These are phyloP conservation scores for Molanna angustata DNA, from an alignment of 2,888 invertebrate genomes.

Conservation along the genomic window DNA sequence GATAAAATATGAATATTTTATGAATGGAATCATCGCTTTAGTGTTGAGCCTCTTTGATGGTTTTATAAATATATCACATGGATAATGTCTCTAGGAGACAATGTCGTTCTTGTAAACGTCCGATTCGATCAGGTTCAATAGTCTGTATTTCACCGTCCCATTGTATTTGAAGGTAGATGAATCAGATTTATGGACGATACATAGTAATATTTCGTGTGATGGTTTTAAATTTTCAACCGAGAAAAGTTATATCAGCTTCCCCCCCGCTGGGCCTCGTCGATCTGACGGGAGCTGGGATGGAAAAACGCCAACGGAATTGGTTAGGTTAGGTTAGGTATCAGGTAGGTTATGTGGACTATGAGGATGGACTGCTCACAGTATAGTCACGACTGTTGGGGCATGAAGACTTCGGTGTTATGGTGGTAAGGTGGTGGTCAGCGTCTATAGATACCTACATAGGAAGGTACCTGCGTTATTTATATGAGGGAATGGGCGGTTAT, in stretches of 20 bases:
- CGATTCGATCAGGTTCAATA: slow-evolving; percentile 1
- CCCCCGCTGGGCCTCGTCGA: slow-evolving; percentile 21
- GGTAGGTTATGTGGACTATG: no score
- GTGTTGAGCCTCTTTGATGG: no score
- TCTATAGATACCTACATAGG: background rate
- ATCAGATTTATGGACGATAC: slow-evolving; percentile 18
- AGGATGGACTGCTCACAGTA: no score
- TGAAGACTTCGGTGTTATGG: no score
- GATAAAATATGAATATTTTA: no score
- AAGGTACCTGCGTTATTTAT: slow-evolving; percentile 19
- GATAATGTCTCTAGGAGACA: no score
- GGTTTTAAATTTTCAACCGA: slow-evolving; percentile 14
- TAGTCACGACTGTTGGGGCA: slow-evolving; percentile 9
- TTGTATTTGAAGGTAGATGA: slow-evolving; percentile 21
- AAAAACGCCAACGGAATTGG: slow-evolving; percentile 1
- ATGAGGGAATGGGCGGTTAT: slow-evolving; percentile 29
- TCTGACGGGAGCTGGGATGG: slow-evolving; percentile 16
- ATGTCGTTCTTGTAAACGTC: no score
- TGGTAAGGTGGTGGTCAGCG: no score
- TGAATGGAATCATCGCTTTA: no score
- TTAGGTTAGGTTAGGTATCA: no score
- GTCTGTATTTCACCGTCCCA: slow-evolving; percentile 19
- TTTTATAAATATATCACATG: no score
- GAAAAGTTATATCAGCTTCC: slow-evolving; percentile 22
- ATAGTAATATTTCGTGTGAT: slow-evolving; percentile 24